Percentiles rank a stretch among this genome's conserved stretches.
Evolutionary conservation across 92 coral and sea anemone genomes (phyloP).

Genomic region (Porites cylindrica): DNA sequence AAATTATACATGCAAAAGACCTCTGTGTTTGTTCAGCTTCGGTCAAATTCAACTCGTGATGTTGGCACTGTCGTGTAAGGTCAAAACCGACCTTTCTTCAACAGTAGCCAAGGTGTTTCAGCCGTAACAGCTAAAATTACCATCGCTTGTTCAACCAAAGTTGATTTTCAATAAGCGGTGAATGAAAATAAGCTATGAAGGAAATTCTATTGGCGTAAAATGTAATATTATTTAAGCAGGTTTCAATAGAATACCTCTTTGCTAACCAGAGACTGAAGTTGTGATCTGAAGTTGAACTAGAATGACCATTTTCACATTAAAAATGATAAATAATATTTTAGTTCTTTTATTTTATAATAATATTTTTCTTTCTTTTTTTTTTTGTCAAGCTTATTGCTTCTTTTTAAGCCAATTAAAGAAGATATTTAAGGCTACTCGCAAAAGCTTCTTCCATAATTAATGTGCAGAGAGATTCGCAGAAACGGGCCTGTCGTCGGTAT

Average conservation of each 20-base stretch:
- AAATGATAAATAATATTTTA: too few species aligned
- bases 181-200: not conserved
- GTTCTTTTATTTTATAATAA: too few species aligned
- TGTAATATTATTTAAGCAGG: conserved; percentile 13
- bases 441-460: too few species aligned
- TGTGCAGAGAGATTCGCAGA: too few species aligned
- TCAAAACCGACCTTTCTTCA: not conserved
- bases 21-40: conserved; percentile 48
- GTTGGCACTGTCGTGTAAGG: not conserved
- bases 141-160: conserved; percentile 2
- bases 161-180: not conserved
- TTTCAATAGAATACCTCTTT: not conserved
- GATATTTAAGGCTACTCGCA: too few species aligned
- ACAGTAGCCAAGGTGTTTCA: not conserved
- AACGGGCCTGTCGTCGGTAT: too few species aligned
- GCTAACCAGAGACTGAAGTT: not conserved
- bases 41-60: conserved; percentile 9
- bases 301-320: not conserved
- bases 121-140: conserved; percentile 17
- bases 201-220: not conserved
- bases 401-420: too few species aligned
- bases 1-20: conserved; percentile 34
- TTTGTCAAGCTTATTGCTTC: too few species aligned
- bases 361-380: too few species aligned
- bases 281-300: not conserved